Conservation (phyloP, 2,113 vertebrate genomes). For the Onychostoma macrolepis region DNA sequence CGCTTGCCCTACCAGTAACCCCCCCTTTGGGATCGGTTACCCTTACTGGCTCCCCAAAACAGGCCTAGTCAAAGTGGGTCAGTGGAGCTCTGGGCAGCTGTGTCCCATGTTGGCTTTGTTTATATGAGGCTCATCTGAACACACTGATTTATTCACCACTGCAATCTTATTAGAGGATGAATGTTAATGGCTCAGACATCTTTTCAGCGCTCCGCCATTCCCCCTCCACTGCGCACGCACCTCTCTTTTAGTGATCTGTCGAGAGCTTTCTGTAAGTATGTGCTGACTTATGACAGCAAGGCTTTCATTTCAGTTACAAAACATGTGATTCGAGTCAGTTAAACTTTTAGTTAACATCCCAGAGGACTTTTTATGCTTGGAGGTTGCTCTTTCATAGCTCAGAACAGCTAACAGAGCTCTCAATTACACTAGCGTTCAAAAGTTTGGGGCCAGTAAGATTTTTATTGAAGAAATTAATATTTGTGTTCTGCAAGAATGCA, state of each 20-base stretch:
- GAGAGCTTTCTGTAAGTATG: not conserved
- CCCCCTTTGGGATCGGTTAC: not conserved
- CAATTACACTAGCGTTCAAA: not conserved
- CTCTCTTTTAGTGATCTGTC: not conserved
- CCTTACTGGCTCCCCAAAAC: not conserved
- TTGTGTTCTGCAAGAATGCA: too few relatives aligned
- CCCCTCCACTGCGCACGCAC: not conserved
- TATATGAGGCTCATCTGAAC: slow-evolving; percentile 22
- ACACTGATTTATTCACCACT: slow-evolving; percentile 40
- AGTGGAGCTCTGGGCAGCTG: slow-evolving; percentile 64
- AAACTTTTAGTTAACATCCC: not conserved
- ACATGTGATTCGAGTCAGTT: not conserved
- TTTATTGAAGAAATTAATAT: too few relatives aligned
- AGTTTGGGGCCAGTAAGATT: not conserved
- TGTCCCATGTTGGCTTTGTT: slow-evolving; percentile 40
- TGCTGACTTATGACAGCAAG: not conserved
- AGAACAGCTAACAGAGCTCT: not conserved
- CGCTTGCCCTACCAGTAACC: not conserved
- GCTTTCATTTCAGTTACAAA: not conserved
- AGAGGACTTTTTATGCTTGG: not conserved
- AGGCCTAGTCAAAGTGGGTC: slow-evolving; percentile 61
- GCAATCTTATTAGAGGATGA: slow-evolving; percentile 35
- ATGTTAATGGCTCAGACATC: slow-evolving; percentile 36
- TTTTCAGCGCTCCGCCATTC: slow-evolving; percentile 18
- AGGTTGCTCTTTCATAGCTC: not conserved